A percentile compares a stretch with the other conserved stretches of the same genome.
These are phyloP conservation scores for Tenualosa thibaudeaui DNA, from an alignment of 2,797 vertebrate species.

Conservation along the genomic window DNA sequence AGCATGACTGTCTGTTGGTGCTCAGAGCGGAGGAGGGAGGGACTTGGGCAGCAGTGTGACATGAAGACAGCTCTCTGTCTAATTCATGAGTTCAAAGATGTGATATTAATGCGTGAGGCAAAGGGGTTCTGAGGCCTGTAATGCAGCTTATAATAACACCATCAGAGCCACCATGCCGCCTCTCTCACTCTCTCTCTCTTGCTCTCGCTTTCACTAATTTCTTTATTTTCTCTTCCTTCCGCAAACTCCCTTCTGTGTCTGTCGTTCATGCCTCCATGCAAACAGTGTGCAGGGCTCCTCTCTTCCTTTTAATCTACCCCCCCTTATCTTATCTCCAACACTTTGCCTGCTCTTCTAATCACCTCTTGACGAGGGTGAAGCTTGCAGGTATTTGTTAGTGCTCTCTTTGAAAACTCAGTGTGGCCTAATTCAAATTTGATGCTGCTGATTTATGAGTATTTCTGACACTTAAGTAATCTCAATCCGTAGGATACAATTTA, in stretches of 20 bases:
- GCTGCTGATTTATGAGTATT: neutral
- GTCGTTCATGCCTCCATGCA: constrained; percentile 16
- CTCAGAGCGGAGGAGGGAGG: neutral
- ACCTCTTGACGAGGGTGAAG: neutral
- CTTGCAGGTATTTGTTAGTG: neutral
- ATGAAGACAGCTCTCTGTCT: constrained; percentile 33
- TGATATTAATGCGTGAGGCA: constrained; percentile 47
- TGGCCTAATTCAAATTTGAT: constrained; percentile 13
- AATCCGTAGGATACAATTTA: neutral
- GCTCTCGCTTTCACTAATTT: neutral
- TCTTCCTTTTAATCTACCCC: neutral
- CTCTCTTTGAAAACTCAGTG: neutral
- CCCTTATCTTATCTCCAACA: neutral
- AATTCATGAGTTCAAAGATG: constrained; percentile 44
- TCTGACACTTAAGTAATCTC: constrained; percentile 6
- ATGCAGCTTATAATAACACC: constrained; percentile 34
- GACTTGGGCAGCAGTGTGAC: constrained; percentile 28
- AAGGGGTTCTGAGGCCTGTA: constrained; percentile 16
- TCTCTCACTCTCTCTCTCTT: neutral
- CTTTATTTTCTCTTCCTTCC: neutral
- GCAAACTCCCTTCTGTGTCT: neutral
- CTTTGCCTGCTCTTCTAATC: constrained; percentile 10
- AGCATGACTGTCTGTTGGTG: constrained; percentile 22
- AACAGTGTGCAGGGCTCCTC: neutral
- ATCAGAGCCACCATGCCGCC: constrained; percentile 13